A percentile compares a stretch with the other conserved stretches of the same genome.
Evolutionary conservation across 2,888 invertebrate genomes (phyloP).

Genomic region (Drosophila incognita): DNA sequence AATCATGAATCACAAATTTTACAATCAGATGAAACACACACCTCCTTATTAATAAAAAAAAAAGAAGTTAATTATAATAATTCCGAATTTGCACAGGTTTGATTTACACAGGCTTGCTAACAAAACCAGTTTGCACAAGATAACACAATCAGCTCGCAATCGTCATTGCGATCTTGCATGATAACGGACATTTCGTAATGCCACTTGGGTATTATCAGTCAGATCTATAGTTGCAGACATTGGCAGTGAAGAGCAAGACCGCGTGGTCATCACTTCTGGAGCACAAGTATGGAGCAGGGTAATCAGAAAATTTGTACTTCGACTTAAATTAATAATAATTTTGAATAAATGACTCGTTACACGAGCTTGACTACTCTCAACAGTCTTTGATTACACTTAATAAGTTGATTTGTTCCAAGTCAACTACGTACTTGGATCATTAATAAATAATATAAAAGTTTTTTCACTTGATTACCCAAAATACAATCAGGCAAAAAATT

Average conservation of each 20-base stretch:
- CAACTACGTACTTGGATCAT: neutral
- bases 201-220: too few relatives aligned
- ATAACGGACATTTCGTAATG: too few relatives aligned
- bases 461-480: neutral
- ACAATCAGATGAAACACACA: neutral
- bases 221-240: too few relatives aligned
- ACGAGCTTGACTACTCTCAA: neutral
- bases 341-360: neutral
- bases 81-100: neutral
- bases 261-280: too few relatives aligned
- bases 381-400: neutral
- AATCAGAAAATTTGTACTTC: neutral
- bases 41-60: neutral
- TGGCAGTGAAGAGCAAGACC: too few relatives aligned
- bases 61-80: neutral
- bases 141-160: neutral
- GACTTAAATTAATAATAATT: neutral
- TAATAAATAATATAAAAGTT: neutral
- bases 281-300: too few relatives aligned
- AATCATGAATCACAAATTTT: too few relatives aligned
- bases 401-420: neutral
- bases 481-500: neutral
- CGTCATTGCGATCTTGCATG: neutral
- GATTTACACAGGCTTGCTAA: neutral
- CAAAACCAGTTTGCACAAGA: neutral